Conservation (phyloP, 2,888 invertebrate genomes). For the Volucella zonaria region DNA sequence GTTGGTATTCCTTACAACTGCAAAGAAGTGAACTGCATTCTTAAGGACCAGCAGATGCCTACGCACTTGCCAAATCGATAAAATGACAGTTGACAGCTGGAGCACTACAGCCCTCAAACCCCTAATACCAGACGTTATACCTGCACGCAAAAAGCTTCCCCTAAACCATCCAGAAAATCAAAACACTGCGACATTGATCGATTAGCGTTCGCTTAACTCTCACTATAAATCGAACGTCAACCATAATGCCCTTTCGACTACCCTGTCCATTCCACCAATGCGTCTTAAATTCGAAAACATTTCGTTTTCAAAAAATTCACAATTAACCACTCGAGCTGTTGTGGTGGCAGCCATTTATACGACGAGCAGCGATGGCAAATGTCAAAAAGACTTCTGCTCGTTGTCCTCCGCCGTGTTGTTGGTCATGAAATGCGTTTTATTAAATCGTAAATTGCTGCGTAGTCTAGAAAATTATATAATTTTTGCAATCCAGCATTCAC, state of each 20-base stretch:
- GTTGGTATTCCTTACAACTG: no score
- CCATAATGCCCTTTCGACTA: background rate
- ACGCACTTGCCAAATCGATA: slow-evolving; percentile 25
- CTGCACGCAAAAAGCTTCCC: no score
- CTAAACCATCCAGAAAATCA: background rate
- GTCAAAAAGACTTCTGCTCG: slow-evolving; percentile 43
- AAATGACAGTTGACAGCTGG: slow-evolving; percentile 9
- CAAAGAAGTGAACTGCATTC: background rate
- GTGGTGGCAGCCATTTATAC: slow-evolving; percentile 69
- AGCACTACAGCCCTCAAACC: background rate
- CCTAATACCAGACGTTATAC: background rate
- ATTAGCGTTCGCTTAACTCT: background rate
- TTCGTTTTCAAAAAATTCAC: background rate
- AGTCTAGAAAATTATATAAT: slow-evolving; percentile 52
- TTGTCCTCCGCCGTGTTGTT: slow-evolving; percentile 25
- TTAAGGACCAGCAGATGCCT: background rate
- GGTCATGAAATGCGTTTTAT: background rate
- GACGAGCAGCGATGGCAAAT: slow-evolving; percentile 17
- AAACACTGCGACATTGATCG: background rate
- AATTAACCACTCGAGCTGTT: slow-evolving; percentile 19
- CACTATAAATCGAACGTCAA: no score
- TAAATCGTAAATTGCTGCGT: slow-evolving; percentile 6
- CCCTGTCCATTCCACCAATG: background rate
- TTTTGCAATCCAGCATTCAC: background rate
- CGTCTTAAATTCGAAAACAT: slow-evolving; percentile 23